Conservation (phyloP, 37 sponge, comb jelly and placozoan genomes). For the Ephydatia muelleri region DNA sequence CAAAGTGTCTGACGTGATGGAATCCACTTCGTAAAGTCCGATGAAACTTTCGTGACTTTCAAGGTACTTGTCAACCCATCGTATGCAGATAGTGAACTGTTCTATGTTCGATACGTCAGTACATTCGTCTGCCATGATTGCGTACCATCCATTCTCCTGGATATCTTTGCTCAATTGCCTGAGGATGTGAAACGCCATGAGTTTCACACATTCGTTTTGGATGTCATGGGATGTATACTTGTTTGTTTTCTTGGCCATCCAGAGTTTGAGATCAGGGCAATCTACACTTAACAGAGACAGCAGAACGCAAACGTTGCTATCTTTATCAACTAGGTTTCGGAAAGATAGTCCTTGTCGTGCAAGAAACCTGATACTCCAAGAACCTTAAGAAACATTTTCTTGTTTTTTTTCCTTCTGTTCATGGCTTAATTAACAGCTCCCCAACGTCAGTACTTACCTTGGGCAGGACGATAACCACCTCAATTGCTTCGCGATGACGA, state of each 20-base stretch:
- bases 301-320: slow-evolving; percentile 65
- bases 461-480: slow-evolving; percentile 45
- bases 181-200: slow-evolving; percentile 72
- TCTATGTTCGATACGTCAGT: slow-evolving; percentile 71
- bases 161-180: slow-evolving; percentile 49
- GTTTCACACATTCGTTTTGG: slow-evolving; percentile 78
- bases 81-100: slow-evolving; percentile 72
- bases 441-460: slow-evolving; percentile 44
- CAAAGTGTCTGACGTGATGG: slow-evolving; percentile 52
- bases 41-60: slow-evolving; percentile 71
- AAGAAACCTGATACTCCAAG: slow-evolving; percentile 66
- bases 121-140: slow-evolving; percentile 80
- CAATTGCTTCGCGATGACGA: slow-evolving; percentile 75
- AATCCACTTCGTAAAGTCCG: slow-evolving; percentile 63
- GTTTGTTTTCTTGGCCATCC: slow-evolving; percentile 66
- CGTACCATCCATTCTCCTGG: slow-evolving; percentile 38
- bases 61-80: slow-evolving; percentile 40
- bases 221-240: slow-evolving; percentile 72
- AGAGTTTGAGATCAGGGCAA: slow-evolving; percentile 36
- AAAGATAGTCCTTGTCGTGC: slow-evolving; percentile 74
- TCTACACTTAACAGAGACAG: slow-evolving; percentile 51
- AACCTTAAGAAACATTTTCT: slow-evolving; percentile 54
- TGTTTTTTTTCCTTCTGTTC: slow-evolving; percentile 47
- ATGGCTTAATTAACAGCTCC: slow-evolving; percentile 44
- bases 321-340: slow-evolving; percentile 50